Percentiles rank a stretch among this genome's conserved stretches.
These are phyloP conservation scores for Pelobates cultripes DNA, from an alignment of 2,797 vertebrate species.

Conservation along the genomic window DNA sequence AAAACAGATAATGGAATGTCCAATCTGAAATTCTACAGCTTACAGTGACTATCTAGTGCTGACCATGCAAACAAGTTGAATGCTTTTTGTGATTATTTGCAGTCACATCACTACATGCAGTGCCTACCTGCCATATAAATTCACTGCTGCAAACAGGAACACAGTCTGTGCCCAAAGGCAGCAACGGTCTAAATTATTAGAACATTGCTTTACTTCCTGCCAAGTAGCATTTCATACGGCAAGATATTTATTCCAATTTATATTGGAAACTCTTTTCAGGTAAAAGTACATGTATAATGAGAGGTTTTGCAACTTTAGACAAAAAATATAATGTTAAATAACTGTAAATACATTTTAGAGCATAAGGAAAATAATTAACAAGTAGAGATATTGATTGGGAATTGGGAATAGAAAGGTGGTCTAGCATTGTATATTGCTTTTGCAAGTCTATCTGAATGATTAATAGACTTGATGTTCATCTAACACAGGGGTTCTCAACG, in stretches of 20 bases:
- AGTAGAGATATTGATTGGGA: constrained; percentile 13
- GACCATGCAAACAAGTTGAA: constrained; percentile 41
- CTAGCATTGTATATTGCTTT: constrained; percentile 7
- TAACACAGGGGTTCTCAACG: no score
- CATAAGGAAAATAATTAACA: not conserved
- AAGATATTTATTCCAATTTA: not conserved
- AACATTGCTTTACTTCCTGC: constrained; percentile 26
- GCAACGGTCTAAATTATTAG: constrained; percentile 25
- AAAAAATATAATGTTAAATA: no score
- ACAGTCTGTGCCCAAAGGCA: constrained; percentile 31
- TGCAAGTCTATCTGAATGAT: constrained; percentile 11
- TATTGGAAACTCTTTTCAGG: not conserved
- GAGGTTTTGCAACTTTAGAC: no score
- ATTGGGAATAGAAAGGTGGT: not conserved
- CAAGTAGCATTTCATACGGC: not conserved
- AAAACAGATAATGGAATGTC: constrained; percentile 48
- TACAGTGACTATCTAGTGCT: constrained; percentile 43
- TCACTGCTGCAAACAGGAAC: constrained; percentile 8
- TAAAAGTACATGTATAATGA: constrained; percentile 4
- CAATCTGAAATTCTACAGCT: constrained; percentile 32
- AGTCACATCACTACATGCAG: constrained; percentile 34
- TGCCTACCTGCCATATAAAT: constrained; percentile 43
- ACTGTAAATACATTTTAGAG: no score
- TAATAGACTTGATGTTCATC: constrained; percentile 3
- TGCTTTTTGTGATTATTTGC: constrained; percentile 50